Percentiles rank a stretch among this genome's conserved stretches.
phyloP scores from a whole-genome alignment of 2,888 invertebrate species.

The Hirtodrosophila trivittata region DNA sequence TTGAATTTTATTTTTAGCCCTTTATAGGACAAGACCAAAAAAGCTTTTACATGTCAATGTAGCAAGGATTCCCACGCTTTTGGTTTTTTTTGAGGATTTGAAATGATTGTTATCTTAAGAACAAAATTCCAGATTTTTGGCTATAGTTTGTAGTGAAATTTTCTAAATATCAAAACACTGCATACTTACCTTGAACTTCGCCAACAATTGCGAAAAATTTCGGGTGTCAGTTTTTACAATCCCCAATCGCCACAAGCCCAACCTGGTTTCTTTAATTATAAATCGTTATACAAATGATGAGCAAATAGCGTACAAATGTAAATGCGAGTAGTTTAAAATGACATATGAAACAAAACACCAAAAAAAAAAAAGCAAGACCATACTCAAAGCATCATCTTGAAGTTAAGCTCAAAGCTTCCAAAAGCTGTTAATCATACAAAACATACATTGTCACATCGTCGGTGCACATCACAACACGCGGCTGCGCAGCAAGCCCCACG shows the following conservation, averaged over 20 bases:
- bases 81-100: slow-evolving; percentile 21
- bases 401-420: slow-evolving; percentile 29
- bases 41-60: no score
- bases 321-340: slow-evolving; percentile 33
- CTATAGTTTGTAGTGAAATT: neutral
- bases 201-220: slow-evolving; percentile 61
- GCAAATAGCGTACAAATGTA: slow-evolving; percentile 17
- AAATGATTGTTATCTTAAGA: slow-evolving; percentile 33
- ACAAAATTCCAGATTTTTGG: slow-evolving; percentile 31
- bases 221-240: slow-evolving; percentile 28
- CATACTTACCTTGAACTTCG: slow-evolving; percentile 47
- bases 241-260: slow-evolving; percentile 3
- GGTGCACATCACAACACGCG: slow-evolving; percentile 39
- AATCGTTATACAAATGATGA: slow-evolving; percentile 39
- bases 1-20: no score
- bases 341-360: neutral
- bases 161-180: neutral
- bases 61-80: neutral
- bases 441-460: slow-evolving; percentile 31
- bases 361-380: slow-evolving; percentile 5
- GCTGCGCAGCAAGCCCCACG: slow-evolving; percentile 43
- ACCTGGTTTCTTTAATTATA: slow-evolving; percentile 19
- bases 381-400: slow-evolving; percentile 9
- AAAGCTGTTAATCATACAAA: slow-evolving; percentile 44
- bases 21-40: no score